Base-by-base conservation (phyloP, 1,140 invertebrate genomes). In the Macrobrachium rosenbergii region DNA sequence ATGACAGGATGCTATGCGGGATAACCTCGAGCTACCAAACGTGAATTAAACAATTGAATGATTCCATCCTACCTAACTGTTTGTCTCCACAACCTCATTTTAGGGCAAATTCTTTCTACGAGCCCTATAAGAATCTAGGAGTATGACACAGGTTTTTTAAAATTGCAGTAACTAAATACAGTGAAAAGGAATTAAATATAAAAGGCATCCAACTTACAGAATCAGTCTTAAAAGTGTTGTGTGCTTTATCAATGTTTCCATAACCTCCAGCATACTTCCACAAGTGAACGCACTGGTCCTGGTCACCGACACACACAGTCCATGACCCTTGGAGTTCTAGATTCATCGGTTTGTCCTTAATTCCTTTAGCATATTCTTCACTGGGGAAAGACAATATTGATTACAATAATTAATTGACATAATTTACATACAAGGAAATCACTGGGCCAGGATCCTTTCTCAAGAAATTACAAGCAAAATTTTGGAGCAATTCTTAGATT, bases 231-330 rank as follows among this genome's bases (percentile, higher is more conserved):
- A 98, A 94, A 28, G 95, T 92, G 87, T 94, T 92, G 91, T 96
- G 96, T 23, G 96, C 95, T 90, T 94, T 93, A 93, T 98, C 97
- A 90, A 98, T 95, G 87, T 95, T 95, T 90, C 96, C 94, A 92
- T 98, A 99, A 45, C 98, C 98, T 87, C 97, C 97, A 75, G 94
- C 96, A 91, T 98, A 98, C 90, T 95, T 95, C 98, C 98, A 99
- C 64, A 99, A 93, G 92, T 99, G 98, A 87, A 99, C 93, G 58
- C 97, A 97, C 93, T 99, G 98, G 94, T 99, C 98, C 93, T 99
- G 95, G 91, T 99, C 98, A n/a, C 98, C 98, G 72, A 99, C 96
- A 89, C 96, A 96, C 12, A 99, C 98, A 11, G 92, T 92, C 91
- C 93, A 94, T 89, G 93, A 94, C 12, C 92, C 94, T 52, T 92